phyloP scores from a whole-genome alignment of 2,797 vertebrate genomes.

The Hyperoplus immaculatus region DNA sequence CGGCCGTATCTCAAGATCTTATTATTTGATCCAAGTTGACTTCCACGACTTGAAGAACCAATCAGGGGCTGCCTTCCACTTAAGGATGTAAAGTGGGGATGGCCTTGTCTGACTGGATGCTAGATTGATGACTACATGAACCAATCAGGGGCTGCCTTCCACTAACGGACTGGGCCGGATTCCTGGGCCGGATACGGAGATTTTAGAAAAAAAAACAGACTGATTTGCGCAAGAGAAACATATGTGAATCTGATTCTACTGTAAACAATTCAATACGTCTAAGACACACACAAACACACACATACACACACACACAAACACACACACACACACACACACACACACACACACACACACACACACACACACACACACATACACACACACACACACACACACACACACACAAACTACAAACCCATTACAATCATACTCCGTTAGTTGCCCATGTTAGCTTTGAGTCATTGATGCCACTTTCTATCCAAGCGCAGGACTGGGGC shows the following conservation, averaged over 20 bases:
- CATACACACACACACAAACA: background rate
- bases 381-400: background rate
- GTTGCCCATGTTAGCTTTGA: slow-evolving; percentile 31
- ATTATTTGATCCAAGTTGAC: too few species aligned
- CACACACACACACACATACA: background rate
- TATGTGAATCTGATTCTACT: background rate
- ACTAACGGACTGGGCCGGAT: too few species aligned
- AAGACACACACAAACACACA: background rate
- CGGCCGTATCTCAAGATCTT: too few species aligned
- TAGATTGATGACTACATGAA: too few species aligned
- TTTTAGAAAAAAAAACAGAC: too few species aligned
- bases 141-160: too few species aligned
- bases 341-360: background rate
- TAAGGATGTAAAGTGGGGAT: too few species aligned
- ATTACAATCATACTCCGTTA: slow-evolving; percentile 7
- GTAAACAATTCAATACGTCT: background rate
- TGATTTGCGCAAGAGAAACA: too few species aligned
- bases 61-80: too few species aligned
- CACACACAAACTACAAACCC: slow-evolving; percentile 3
- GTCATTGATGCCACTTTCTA: slow-evolving; percentile 12
- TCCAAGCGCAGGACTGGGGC: background rate
- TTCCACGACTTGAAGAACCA: too few species aligned
- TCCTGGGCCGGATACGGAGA: too few species aligned
- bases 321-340: background rate
- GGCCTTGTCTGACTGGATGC: too few species aligned